Conservation (phyloP, 2,797 vertebrate species). For the Pelodytes ibericus region DNA sequence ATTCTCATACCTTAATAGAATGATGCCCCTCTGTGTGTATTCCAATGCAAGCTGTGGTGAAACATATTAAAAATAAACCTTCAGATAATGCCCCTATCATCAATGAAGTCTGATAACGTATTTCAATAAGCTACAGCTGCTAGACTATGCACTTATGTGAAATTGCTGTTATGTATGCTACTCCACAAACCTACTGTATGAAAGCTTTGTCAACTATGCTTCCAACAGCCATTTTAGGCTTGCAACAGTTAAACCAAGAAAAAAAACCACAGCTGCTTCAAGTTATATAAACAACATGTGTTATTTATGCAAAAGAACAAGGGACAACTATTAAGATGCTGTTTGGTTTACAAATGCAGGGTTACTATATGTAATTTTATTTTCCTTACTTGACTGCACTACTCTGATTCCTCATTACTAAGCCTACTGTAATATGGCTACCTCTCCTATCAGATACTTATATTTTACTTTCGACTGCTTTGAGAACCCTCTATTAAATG, state of each 20-base stretch:
- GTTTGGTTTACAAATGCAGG: slow-evolving; percentile 20
- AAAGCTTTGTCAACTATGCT: not conserved
- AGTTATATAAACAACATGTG: not conserved
- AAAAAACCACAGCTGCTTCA: not conserved
- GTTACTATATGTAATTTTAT: slow-evolving; percentile 17
- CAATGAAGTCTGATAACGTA: not conserved
- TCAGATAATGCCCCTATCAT: not conserved
- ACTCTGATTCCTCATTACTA: slow-evolving; percentile 22
- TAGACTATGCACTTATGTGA: too few relatives aligned
- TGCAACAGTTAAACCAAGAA: not conserved
- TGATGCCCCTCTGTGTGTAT: not conserved
- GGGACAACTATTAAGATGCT: not conserved
- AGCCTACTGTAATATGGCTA: slow-evolving; percentile 34
- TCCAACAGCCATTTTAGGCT: not conserved
- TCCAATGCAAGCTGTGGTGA: not conserved
- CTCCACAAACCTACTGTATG: too few relatives aligned
- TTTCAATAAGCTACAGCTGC: too few relatives aligned
- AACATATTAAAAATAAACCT: not conserved
- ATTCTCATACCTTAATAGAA: too few relatives aligned
- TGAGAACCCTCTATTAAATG: slow-evolving; percentile 38
- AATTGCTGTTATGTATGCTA: too few relatives aligned
- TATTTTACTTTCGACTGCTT: slow-evolving; percentile 32
- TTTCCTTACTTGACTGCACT: slow-evolving; percentile 33
- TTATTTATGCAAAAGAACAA: slow-evolving; percentile 20
- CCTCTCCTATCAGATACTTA: slow-evolving; percentile 42